Base-by-base conservation (phyloP, 1,140 invertebrate genomes). In the Micrasema longulum region DNA sequence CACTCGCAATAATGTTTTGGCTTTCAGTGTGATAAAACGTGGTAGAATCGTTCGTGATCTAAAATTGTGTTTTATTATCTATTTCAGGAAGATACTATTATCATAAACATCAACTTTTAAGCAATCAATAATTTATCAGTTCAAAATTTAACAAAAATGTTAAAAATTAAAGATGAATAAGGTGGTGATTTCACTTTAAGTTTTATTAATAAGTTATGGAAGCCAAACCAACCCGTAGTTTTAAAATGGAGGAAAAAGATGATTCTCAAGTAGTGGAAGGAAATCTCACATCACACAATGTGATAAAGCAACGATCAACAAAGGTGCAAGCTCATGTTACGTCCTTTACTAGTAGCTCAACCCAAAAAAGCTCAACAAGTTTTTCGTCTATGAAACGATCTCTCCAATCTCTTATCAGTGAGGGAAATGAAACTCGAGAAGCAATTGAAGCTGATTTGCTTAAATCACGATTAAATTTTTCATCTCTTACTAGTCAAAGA, bases 181-280 rank as follows among this genome's bases (percentile, higher is more conserved):
- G 2, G 7, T 31, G 26, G 26, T 31, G 26, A 7, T 31, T 31
- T 31, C 26, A 31, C 26, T 31, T 31, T 31, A 31, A 7, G 7
- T 31, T 2, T 31, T 31, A 4, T 26, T 66, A 14, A 26, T 52
- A 26, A 23, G 10, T 50, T 20, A 35, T 35, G n/a, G 9, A 63
- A 45, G 11, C 6, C 48, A 50, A 65, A 65, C 43, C 43, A 66
- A 72, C 67, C 70, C 26, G 26, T 7, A 31, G 26, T 31, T 31
- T 71, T 66, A 84, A 81, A 77, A 88, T 88, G 87, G 87, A 88
- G 77, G 87, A 88, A 73, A 87, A 88, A 41, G 87, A 88, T 70
- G 84, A 84, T 74, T 77, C 80, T 74, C 81, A 83, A 67, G 78
- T 47, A 20, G 74, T 77, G 36, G 75, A 81, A 68, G 80, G 71